These are phyloP conservation scores for Macrocentrus cingulum DNA, from an alignment of 1,140 invertebrate genomes.

Conservation along the genomic window DNA sequence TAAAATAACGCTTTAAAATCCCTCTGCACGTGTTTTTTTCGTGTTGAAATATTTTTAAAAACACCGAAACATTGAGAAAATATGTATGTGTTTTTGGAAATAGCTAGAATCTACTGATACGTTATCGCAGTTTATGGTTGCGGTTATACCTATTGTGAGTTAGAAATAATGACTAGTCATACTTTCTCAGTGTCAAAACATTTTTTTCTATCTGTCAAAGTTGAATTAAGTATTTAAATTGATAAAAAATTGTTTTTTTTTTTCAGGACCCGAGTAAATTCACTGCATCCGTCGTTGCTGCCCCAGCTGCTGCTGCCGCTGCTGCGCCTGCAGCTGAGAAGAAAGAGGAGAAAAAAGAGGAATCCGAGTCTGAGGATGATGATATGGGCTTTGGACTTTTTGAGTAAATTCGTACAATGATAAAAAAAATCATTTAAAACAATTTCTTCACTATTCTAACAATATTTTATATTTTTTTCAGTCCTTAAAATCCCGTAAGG, in stretches of 20 bases:
- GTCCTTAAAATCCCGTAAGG: conserved; percentile 78
- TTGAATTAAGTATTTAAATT: too few relatives aligned
- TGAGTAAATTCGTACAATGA: conserved; percentile 68
- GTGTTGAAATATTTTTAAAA: not conserved
- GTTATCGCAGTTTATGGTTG: too few relatives aligned
- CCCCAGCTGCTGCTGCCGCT: conserved; percentile 65
- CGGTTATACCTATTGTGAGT: too few relatives aligned
- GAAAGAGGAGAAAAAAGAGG: conserved; percentile 77
- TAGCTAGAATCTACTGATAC: too few relatives aligned
- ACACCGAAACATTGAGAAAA: too few relatives aligned
- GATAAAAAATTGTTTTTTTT: conserved; percentile 35
- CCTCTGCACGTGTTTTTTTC: too few relatives aligned
- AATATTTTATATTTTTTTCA: conserved; percentile 58
- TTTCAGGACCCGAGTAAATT: conserved; percentile 91
- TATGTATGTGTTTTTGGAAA: too few relatives aligned
- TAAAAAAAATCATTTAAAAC: conserved; percentile 1
- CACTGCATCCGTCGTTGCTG: conserved; percentile 68
- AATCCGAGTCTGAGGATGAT: conserved; percentile 84
- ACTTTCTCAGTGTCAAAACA: too few relatives aligned
- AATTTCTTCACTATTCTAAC: too few relatives aligned
- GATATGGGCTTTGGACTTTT: conserved; percentile 97
- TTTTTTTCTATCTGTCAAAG: too few relatives aligned
- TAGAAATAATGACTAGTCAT: not conserved
- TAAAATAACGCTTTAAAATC: too few relatives aligned
- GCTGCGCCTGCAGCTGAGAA: conserved; percentile 63